Base-by-base conservation (phyloP, 2,113 vertebrate genomes). In the Hypanus sabinus region DNA sequence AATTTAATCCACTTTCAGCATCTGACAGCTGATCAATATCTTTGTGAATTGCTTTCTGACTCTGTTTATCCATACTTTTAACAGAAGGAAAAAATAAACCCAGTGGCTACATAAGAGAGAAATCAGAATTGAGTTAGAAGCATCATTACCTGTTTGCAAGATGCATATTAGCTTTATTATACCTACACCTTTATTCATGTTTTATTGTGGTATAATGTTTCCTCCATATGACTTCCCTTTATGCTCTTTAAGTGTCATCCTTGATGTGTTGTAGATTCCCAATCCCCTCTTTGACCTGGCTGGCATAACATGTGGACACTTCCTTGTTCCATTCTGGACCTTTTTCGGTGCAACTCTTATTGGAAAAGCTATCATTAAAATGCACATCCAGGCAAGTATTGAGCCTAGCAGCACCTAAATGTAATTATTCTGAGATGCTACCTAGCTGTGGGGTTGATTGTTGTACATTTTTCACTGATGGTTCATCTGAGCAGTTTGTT, bases 291-390 rank as follows among this genome's bases (percentile, higher is more conserved):
- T 99, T 85, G 99, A 99, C 96, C 96, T 99, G 95, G 99, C 99
- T 68, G 99, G 99, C 95, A 98, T 98, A 95, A 99, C 97, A 5
- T 98, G 97, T 95, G 97, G 97, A 94, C 97, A 98, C 95, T 98
- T 98, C 94, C 96, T 98, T 83, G 99, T 99, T 95, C 99, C 99
- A 70, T 98, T 98, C 95, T 98, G 98, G 98, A 98, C 99, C 55
- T 99, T 99, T 96, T 98, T 99, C 95, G 99, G 99, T 94, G 99
- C 99, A n/a, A 99, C 99, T 70, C 95, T 98, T 46, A 97, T 98
- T 94, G 99, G 99, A 95, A 99, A 99, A 97, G 99, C 99, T 70
- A 96, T 99, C 94, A 97, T 99, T 95, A 99, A 99, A 97, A 99
- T 99, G 99, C 99, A 99, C 94, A 98, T 98, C 96, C 99, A 98